A percentile compares a stretch with the other conserved stretches of the same genome.
Conservation (phyloP, 1,140 invertebrate species). For the Plutomurus gul region DNA sequence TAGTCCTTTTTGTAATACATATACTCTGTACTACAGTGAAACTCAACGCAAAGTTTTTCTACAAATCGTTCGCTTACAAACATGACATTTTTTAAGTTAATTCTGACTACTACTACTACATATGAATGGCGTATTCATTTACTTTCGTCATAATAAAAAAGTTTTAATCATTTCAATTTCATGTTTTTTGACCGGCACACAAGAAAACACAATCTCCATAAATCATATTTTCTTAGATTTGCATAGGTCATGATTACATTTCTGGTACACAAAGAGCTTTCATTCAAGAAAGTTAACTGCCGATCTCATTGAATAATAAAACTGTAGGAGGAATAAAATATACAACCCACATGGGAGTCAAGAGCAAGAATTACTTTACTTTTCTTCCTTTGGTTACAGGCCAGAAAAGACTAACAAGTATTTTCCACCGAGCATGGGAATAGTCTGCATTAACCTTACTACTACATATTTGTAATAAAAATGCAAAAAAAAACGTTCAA, state of each 20-base stretch:
- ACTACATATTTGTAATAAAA: constrained; percentile 15
- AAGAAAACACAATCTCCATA: no score
- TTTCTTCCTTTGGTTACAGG: neutral
- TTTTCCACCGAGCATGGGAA: neutral
- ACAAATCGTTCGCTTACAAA: no score
- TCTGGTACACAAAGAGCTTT: neutral
- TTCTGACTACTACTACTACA: no score
- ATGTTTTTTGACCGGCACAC: no score
- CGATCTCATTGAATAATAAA: constrained; percentile 15
- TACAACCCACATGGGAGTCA: neutral
- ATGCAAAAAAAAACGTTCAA: constrained; percentile 4
- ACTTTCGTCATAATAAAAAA: no score
- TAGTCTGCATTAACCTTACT: neutral
- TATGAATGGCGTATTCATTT: no score
- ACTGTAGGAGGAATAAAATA: neutral
- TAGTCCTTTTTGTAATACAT: no score
- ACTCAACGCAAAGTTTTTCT: no score
- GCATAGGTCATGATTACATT: constrained; percentile 25
- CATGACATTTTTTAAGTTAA: no score
- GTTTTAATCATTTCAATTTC: no score
- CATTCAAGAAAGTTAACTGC: neutral
- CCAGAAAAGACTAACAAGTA: neutral
- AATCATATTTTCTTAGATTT: no score
- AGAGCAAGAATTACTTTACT: constrained; percentile 14
- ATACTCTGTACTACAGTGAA: no score